These are phyloP conservation scores for Sclerurus mexicanus DNA, from an alignment of 2,113 vertebrate genomes.

Conservation along the genomic window DNA sequence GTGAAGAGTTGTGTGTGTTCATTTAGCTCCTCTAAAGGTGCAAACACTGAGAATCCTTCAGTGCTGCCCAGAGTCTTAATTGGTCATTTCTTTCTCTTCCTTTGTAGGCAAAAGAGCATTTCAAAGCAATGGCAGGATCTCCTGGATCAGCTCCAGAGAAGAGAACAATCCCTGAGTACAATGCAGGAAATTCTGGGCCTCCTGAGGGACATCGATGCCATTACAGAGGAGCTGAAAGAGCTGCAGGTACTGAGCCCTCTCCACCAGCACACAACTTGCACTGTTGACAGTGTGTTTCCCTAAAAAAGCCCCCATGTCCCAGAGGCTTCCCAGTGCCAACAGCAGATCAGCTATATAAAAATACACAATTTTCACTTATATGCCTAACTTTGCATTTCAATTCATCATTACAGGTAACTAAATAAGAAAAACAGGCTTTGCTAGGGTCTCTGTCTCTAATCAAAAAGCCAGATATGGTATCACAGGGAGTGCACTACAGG, in stretches of 20 bases:
- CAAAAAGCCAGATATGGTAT: background rate
- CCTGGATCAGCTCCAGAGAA: slow-evolving; percentile 75
- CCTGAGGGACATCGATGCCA: slow-evolving; percentile 76
- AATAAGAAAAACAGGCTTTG: background rate
- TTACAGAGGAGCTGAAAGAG: slow-evolving; percentile 79
- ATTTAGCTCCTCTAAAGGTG: background rate
- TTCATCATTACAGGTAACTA: background rate
- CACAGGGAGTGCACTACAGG: background rate
- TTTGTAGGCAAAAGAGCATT: slow-evolving; percentile 74
- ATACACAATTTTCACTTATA: background rate
- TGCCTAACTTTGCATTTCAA: background rate
- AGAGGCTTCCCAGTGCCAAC: background rate
- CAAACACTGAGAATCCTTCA: background rate
- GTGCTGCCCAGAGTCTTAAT: background rate
- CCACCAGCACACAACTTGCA: background rate
- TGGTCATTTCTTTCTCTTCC: background rate
- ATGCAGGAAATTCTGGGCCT: slow-evolving; percentile 73
- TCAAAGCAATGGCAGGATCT: slow-evolving; percentile 79
- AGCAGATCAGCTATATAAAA: background rate
- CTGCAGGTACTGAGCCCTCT: slow-evolving; percentile 75
- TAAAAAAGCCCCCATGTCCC: background rate
- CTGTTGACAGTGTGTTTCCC: background rate
- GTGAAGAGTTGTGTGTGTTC: background rate
- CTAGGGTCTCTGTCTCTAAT: background rate
- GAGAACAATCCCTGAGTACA: slow-evolving; percentile 61